A percentile compares a stretch with the other conserved stretches of the same genome.
phyloP scores from a whole-genome alignment of 2,888 invertebrate genomes.

The Eucriotettix oculatus region DNA sequence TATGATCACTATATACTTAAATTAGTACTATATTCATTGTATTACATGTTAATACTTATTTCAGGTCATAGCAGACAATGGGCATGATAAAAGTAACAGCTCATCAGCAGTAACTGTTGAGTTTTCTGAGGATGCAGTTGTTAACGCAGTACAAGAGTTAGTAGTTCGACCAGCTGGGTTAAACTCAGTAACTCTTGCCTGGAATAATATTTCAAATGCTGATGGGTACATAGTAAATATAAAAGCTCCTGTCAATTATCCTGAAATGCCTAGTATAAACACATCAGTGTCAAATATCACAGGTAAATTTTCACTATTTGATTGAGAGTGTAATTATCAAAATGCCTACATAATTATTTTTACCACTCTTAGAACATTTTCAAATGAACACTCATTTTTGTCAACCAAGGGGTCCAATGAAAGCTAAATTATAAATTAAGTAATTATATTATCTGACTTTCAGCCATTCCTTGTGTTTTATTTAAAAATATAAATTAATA shows the following conservation, averaged over 20 bases:
- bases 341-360: no score
- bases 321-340: no score
- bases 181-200: conserved; percentile 36
- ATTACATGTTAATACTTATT: no score
- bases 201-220: conserved; percentile 39
- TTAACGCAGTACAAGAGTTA: conserved; percentile 41
- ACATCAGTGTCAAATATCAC: conserved; percentile 19
- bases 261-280: conserved; percentile 28
- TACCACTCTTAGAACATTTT: no score
- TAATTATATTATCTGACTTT: no score
- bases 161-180: conserved; percentile 30
- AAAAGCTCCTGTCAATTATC: conserved; percentile 36
- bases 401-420: no score
- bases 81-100: conserved; percentile 37
- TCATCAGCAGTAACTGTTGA: conserved; percentile 39
- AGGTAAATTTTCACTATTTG: not conserved
- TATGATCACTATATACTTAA: no score
- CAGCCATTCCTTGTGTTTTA: no score
- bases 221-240: conserved; percentile 41
- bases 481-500: no score
- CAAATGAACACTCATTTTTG: no score
- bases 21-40: no score
- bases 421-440: no score
- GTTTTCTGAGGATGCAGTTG: conserved; percentile 47
- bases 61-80: conserved; percentile 48